Evolutionary conservation across 1,140 invertebrate species (phyloP).

Genomic region (Mya arenaria): DNA sequence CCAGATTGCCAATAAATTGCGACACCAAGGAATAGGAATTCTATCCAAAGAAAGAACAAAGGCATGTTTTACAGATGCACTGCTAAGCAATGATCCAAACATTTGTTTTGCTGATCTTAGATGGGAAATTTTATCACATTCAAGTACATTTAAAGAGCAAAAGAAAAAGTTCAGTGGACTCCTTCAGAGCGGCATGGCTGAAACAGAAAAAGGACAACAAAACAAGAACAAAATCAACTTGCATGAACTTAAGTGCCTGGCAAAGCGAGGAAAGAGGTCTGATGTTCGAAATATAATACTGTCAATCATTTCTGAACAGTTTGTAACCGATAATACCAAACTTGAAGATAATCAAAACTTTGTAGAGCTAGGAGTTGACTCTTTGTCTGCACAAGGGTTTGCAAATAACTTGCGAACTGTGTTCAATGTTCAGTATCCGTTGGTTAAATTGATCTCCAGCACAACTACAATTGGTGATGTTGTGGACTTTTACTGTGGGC

Average conservation of each 20-base stretch:
- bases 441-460: conserved; percentile 22
- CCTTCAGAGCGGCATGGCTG: background rate
- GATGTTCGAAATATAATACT: conserved; percentile 1
- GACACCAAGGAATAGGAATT: conserved; percentile 17
- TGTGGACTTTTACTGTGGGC: too few species aligned
- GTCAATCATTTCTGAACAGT: conserved; percentile 11
- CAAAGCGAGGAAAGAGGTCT: background rate
- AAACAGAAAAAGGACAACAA: conserved; percentile 1
- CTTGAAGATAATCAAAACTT: background rate
- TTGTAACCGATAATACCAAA: conserved; percentile 9
- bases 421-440: background rate
- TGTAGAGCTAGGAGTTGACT: conserved; percentile 28
- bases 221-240: background rate
- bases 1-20: conserved; percentile 10
- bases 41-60: background rate
- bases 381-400: conserved; percentile 38
- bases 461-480: conserved; percentile 26
- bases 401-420: conserved; percentile 3
- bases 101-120: conserved; percentile 17
- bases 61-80: conserved; percentile 8
- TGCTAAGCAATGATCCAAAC: conserved; percentile 12
- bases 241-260: background rate
- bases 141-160: background rate
- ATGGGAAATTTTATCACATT: background rate
- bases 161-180: conserved; percentile 2